Percentiles rank a stretch among this genome's conserved stretches.
Conservation (phyloP, 2,797 vertebrate species). For the Alfaro cultratus region DNA sequence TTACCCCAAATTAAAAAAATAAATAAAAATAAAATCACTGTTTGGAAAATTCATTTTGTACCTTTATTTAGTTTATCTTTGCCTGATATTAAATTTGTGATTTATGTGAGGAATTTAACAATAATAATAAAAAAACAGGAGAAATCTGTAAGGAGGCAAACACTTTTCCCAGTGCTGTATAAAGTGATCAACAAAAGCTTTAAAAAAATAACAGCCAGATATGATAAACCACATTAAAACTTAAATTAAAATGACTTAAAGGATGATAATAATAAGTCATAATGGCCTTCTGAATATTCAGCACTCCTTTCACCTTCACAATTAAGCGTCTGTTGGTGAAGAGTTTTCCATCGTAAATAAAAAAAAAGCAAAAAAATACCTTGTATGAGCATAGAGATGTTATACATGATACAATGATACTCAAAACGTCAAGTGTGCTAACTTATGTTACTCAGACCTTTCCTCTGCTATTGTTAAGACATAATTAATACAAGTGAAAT, state of each 20-base stretch:
- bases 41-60: not conserved
- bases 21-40: not conserved
- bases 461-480: conserved; percentile 87
- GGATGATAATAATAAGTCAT: conserved; percentile 54
- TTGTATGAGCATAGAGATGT: conserved; percentile 84
- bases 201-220: conserved; percentile 53
- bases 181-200: conserved; percentile 62
- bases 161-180: not conserved
- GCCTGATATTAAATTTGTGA: not conserved
- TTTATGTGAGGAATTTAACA: not conserved
- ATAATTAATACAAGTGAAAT: conserved; percentile 77
- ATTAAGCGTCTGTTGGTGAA: conserved; percentile 80
- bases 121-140: not conserved
- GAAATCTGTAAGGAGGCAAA: not conserved
- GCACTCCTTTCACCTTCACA: conserved; percentile 50
- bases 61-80: not conserved
- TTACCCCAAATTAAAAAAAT: no score
- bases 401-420: conserved; percentile 89
- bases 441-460: conserved; percentile 92
- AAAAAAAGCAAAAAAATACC: conserved; percentile 77
- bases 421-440: conserved; percentile 93
- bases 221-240: conserved; percentile 67
- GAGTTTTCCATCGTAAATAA: conserved; percentile 72
- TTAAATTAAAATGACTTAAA: conserved; percentile 70
- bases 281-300: conserved; percentile 67